Evolutionary conservation across 2,797 vertebrate genomes (phyloP).

Genomic region (Hemitrygon akajei): DNA sequence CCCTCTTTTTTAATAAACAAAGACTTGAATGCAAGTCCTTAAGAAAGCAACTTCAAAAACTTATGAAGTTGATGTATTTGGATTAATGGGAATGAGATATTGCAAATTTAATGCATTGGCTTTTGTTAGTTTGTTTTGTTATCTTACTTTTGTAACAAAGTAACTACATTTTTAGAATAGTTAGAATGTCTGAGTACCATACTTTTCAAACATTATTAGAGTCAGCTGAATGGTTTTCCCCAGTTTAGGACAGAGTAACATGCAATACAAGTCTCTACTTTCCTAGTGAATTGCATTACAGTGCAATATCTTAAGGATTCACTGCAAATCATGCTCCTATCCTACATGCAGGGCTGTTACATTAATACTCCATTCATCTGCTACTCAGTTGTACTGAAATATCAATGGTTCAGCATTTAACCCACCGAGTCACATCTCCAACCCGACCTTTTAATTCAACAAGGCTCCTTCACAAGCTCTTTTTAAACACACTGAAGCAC

Average conservation of each 20-base stretch:
- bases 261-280: background rate
- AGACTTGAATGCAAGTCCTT: background rate
- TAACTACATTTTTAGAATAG: background rate
- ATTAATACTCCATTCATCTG: too few relatives aligned
- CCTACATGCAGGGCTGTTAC: background rate
- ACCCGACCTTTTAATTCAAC: too few relatives aligned
- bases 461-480: too few relatives aligned
- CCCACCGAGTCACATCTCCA: too few relatives aligned
- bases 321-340: background rate
- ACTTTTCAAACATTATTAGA: background rate
- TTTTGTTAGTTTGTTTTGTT: background rate
- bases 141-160: background rate
- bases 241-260: background rate
- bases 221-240: background rate
- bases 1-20: background rate
- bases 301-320: background rate
- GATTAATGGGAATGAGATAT: background rate
- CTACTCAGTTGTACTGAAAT: too few relatives aligned
- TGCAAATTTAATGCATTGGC: background rate
- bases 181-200: background rate
- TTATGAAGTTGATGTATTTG: background rate
- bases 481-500: too few relatives aligned
- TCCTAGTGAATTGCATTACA: background rate
- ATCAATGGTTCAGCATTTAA: too few relatives aligned
- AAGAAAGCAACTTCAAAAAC: background rate